phyloP scores from a whole-genome alignment of 2,113 vertebrate genomes.

The Irena cyanogastra region DNA sequence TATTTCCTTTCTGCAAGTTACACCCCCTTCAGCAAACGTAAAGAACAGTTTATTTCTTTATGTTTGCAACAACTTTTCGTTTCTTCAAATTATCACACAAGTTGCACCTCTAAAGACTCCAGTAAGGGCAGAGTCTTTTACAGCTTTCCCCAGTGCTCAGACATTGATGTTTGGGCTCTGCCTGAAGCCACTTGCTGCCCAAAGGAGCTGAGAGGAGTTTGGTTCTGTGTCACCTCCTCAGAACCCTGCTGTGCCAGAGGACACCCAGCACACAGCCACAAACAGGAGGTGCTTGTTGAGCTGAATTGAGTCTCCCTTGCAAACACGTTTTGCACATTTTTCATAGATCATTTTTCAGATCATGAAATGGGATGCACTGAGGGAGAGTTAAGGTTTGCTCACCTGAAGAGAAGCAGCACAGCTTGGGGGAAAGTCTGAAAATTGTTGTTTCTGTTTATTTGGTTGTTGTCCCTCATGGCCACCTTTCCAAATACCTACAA shows the following conservation, averaged over 20 bases:
- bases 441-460: slow-evolving; percentile 99
- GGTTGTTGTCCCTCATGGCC: slow-evolving; percentile 93
- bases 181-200: background rate
- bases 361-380: background rate
- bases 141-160: background rate
- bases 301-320: background rate
- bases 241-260: background rate
- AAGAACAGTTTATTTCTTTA: background rate
- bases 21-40: background rate
- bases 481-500: slow-evolving; percentile 95
- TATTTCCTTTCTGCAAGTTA: background rate
- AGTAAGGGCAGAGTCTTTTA: background rate
- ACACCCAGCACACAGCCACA: background rate
- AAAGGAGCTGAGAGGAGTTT: background rate
- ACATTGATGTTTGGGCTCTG: background rate
- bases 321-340: background rate
- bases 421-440: slow-evolving; percentile 98
- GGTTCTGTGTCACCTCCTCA: background rate
- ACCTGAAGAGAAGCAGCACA: slow-evolving; percentile 96
- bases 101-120: background rate
- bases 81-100: background rate
- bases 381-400: background rate
- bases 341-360: too few species aligned
- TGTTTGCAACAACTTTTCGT: background rate
- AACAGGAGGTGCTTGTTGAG: background rate